These are phyloP conservation scores for Brachystomella parvula DNA, from an alignment of 1,140 invertebrate genomes.

Conservation along the genomic window DNA sequence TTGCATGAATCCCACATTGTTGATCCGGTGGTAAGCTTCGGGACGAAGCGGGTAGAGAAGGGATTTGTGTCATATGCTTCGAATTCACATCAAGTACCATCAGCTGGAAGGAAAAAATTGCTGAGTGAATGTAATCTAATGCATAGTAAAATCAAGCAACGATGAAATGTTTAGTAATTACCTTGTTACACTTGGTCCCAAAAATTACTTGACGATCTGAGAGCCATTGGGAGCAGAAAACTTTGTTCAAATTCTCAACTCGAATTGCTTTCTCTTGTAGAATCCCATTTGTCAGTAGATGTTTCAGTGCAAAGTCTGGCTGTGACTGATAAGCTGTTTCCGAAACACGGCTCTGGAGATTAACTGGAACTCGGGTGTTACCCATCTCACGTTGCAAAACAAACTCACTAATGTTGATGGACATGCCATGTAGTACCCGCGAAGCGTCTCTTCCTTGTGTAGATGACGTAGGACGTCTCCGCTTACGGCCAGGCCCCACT, in stretches of 20 bases:
- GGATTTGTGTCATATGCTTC: slow-evolving; percentile 73
- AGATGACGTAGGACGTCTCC: neutral
- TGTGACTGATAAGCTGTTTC: slow-evolving; percentile 61
- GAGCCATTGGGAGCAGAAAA: slow-evolving; percentile 93
- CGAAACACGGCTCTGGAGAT: slow-evolving; percentile 29
- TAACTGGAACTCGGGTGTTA: slow-evolving; percentile 43
- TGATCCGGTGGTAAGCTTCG: slow-evolving; percentile 46
- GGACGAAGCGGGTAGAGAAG: slow-evolving; percentile 53
- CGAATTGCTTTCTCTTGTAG: slow-evolving; percentile 72
- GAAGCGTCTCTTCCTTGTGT: neutral
- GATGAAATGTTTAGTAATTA: too few relatives aligned
- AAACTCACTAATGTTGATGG: slow-evolving; percentile 78
- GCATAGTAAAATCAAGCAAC: neutral
- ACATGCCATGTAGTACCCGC: slow-evolving; percentile 58
- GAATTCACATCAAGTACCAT: slow-evolving; percentile 75
- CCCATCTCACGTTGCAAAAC: slow-evolving; percentile 64
- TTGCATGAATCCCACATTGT: slow-evolving; percentile 83
- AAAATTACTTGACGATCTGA: slow-evolving; percentile 89
- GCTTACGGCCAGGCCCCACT: neutral
- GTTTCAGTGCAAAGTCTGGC: slow-evolving; percentile 68
- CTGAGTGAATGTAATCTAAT: slow-evolving; percentile 7
- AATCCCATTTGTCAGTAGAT: slow-evolving; percentile 80
- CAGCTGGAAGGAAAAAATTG: slow-evolving; percentile 49
- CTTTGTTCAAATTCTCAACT: slow-evolving; percentile 84
- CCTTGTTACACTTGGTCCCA: slow-evolving; percentile 94